Percentiles rank a stretch among this genome's conserved stretches.
Conservation (phyloP, 2,888 invertebrate genomes). For the Tipula helvola region DNA sequence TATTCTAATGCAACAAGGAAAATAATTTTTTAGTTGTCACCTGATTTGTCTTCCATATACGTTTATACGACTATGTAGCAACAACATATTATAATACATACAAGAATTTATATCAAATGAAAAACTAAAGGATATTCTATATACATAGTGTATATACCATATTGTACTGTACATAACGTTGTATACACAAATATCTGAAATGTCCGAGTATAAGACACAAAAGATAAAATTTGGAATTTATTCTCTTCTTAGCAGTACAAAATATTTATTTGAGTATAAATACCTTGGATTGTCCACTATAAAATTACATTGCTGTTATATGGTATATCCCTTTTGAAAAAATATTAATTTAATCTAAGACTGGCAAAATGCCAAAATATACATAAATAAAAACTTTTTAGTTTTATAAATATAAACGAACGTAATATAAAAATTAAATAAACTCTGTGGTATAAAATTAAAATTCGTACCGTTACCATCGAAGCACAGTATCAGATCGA, state of each 20-base stretch:
- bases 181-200: neutral
- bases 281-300: neutral
- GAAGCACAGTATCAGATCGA: no score
- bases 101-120: neutral
- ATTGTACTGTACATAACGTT: neutral
- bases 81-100: no score
- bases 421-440: neutral
- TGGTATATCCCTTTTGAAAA: neutral
- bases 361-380: neutral
- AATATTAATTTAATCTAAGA: neutral
- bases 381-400: neutral
- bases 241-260: neutral
- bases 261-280: neutral
- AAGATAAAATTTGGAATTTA: neutral
- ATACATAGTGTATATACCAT: neutral
- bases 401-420: neutral
- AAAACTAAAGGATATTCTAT: no score
- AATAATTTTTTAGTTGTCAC: neutral
- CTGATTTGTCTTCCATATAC: neutral
- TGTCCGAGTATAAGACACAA: neutral
- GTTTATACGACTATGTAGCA: neutral
- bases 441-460: neutral
- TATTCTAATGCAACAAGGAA: neutral
- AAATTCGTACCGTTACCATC: no score
- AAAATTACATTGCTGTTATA: neutral